Conservation (phyloP, 2,797 vertebrate genomes). For the Chelonia mydas region DNA sequence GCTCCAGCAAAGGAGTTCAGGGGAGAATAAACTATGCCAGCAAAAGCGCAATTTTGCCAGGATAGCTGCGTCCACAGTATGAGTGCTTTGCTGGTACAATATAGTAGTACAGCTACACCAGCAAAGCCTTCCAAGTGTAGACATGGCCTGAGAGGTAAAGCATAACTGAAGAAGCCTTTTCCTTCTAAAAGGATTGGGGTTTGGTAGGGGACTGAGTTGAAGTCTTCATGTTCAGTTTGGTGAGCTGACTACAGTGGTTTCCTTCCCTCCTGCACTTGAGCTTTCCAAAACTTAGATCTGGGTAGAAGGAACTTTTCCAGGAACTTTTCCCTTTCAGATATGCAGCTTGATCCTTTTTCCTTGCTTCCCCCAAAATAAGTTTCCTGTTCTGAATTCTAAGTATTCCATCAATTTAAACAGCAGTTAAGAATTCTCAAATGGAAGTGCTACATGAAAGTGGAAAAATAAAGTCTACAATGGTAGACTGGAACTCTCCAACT, state of each 20-base stretch:
- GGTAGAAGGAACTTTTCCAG: not conserved
- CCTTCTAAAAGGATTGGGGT: rapidly evolving
- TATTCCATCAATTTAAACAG: not conserved
- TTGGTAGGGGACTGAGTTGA: not conserved
- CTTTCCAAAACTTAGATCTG: not conserved
- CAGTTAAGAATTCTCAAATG: not conserved
- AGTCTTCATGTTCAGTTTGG: not conserved
- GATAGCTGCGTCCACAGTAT: too few relatives aligned
- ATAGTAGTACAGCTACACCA: not conserved
- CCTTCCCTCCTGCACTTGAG: not conserved
- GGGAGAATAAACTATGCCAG: not conserved
- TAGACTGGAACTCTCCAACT: not conserved
- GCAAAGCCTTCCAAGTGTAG: not conserved
- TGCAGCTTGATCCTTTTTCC: not conserved
- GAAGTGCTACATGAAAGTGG: not conserved
- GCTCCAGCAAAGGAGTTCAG: not conserved
- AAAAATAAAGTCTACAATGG: not conserved
- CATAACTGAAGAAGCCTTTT: slow-evolving; percentile 6
- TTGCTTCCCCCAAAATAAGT: not conserved
- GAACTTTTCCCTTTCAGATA: not conserved
- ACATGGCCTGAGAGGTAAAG: not conserved
- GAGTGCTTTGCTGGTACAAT: not conserved
- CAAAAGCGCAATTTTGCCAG: not conserved
- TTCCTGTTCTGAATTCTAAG: not conserved
- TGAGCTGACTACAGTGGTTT: slow-evolving; percentile 9